phyloP scores from a whole-genome alignment of 1,140 invertebrate genomes.

The Heliothis subflexa region DNA sequence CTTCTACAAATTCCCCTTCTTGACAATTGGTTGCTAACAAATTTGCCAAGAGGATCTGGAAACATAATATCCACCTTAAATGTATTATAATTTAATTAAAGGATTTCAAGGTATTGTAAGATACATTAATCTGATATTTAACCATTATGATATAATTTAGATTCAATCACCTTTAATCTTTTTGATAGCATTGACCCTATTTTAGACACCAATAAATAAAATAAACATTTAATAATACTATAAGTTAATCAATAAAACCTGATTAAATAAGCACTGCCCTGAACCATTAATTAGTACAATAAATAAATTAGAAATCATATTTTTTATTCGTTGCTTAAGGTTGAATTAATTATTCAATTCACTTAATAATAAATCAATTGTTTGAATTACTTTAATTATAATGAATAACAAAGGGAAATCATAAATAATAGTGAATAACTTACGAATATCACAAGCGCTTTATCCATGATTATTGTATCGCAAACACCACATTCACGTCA shows the following conservation, averaged over 20 bases:
- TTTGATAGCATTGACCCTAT: too few species aligned
- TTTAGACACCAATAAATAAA: too few species aligned
- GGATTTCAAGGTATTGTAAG: too few species aligned
- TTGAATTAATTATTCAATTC: not conserved
- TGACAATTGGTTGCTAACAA: conserved; percentile 71
- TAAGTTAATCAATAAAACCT: not conserved
- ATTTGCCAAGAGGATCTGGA: conserved; percentile 74
- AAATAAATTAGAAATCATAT: not conserved
- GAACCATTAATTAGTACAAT: too few species aligned
- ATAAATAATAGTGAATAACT: conserved; percentile 47
- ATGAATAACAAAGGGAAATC: not conserved
- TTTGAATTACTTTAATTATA: not conserved
- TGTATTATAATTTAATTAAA: too few species aligned
- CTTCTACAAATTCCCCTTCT: conserved; percentile 61
- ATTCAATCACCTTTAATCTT: too few species aligned
- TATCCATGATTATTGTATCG: conserved; percentile 67
- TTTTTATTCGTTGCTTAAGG: not conserved
- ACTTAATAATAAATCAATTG: not conserved
- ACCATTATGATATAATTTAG: too few species aligned
- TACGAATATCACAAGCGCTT: conserved; percentile 69
- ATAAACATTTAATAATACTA: not conserved
- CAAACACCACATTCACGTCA: conserved; percentile 63
- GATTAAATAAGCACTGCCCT: too few species aligned
- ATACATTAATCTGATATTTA: too few species aligned
- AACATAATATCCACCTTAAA: conserved; percentile 35